phyloP scores from a whole-genome alignment of 2,888 invertebrate species.

The Lepas anatifera region DNA sequence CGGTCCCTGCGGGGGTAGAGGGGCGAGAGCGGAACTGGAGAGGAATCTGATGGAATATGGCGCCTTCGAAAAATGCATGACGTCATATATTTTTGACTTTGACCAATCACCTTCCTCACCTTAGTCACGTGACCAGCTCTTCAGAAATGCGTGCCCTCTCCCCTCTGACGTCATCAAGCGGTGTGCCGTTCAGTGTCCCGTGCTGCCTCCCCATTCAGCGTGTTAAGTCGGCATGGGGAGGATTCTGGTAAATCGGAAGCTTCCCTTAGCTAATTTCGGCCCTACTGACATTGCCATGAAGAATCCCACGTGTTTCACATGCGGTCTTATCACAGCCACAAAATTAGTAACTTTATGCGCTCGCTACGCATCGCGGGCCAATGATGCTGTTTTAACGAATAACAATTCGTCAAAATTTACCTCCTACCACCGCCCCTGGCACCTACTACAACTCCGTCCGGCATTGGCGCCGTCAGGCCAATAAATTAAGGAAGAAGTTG shows the following conservation, averaged over 20 bases:
- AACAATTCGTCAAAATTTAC: slow-evolving; percentile 1
- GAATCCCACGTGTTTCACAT: background rate
- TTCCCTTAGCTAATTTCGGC: background rate
- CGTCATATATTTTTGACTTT: slow-evolving; percentile 1
- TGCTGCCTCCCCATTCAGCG: background rate
- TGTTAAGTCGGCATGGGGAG: background rate
- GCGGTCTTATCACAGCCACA: too few species aligned
- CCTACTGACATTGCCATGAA: background rate
- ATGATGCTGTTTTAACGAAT: background rate
- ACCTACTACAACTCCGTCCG: background rate
- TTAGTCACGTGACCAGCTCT: background rate
- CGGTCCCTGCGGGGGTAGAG: background rate
- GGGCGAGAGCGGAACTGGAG: background rate
- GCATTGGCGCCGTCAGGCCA: background rate
- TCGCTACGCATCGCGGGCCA: background rate
- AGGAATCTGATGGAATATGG: background rate
- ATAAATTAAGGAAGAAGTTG: background rate
- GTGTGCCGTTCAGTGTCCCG: background rate
- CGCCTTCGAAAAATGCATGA: slow-evolving; percentile 4
- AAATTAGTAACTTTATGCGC: background rate
- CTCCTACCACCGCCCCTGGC: background rate
- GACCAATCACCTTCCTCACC: background rate
- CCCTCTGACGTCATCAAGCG: background rate
- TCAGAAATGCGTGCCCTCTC: background rate
- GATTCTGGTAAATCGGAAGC: background rate